A percentile compares a stretch with the other conserved stretches of the same genome.
Evolutionary conservation across 2,888 invertebrate species (phyloP).

Genomic region (Macrosiphum euphorbiae): DNA sequence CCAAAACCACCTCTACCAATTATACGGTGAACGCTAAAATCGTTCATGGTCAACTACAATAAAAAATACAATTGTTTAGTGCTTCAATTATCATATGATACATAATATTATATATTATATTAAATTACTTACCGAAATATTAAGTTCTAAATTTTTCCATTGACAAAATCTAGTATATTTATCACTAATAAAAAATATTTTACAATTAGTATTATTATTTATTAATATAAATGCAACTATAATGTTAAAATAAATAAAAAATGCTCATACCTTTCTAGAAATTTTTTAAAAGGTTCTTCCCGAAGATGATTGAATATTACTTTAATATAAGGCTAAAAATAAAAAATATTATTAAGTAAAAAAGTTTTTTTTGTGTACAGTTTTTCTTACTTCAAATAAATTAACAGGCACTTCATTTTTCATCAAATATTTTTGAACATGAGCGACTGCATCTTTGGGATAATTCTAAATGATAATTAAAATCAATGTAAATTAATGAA

Average conservation of each 20-base stretch:
- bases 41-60: conserved; percentile 97
- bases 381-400: conserved; percentile 88
- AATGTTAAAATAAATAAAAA: conserved; percentile 22
- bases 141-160: conserved; percentile 99
- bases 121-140: conserved; percentile 85
- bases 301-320: conserved; percentile 98
- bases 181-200: conserved; percentile 79
- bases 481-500: conserved; percentile 6
- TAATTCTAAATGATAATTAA: conserved; percentile 85
- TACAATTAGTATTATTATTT: conserved; percentile 67
- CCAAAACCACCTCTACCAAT: conserved; percentile 99
- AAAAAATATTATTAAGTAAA: conserved; percentile 67
- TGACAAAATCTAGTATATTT: conserved; percentile 99
- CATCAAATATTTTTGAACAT: conserved; percentile 97
- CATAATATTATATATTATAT: neutral
- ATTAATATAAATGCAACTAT: conserved; percentile 12
- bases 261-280: conserved; percentile 91
- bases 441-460: conserved; percentile 95
- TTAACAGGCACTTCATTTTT: conserved; percentile 97
- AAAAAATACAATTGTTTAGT: conserved; percentile 64
- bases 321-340: conserved; percentile 96
- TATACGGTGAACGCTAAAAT: conserved; percentile 99
- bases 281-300: conserved; percentile 97
- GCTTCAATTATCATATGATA: neutral
- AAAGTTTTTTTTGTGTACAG: conserved; percentile 49